Percentiles rank a stretch among this genome's conserved stretches.
Evolutionary conservation across 2,888 invertebrate genomes (phyloP).

Genomic region (Cristatella mucedo): DNA sequence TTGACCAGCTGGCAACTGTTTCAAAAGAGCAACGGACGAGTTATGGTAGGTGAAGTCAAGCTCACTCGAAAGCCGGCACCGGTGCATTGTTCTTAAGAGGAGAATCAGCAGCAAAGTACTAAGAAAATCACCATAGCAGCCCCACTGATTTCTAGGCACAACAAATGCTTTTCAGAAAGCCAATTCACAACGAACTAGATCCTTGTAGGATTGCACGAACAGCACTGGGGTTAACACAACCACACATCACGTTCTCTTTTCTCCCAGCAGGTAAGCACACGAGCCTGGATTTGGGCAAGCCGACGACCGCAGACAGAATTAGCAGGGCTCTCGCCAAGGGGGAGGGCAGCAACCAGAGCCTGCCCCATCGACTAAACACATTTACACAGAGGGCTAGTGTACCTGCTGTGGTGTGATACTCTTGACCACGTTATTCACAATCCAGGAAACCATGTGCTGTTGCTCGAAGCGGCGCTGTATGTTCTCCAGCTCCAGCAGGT

Average conservation of each 20-base stretch:
- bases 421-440: conserved; percentile 61
- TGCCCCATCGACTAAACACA: background rate
- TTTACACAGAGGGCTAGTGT: background rate
- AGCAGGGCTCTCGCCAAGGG: background rate
- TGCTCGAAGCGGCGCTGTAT: conserved; percentile 70
- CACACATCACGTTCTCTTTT: too few species aligned
- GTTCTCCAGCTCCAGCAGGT: conserved; percentile 69
- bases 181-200: too few species aligned
- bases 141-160: too few species aligned
- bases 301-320: background rate
- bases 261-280: too few species aligned
- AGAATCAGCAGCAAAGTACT: background rate
- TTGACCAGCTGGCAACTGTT: background rate
- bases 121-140: background rate
- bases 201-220: too few species aligned
- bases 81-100: conserved; percentile 3
- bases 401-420: conserved; percentile 77
- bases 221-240: too few species aligned
- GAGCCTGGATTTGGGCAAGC: background rate
- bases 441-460: conserved; percentile 85
- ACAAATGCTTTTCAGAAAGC: too few species aligned
- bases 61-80: background rate
- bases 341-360: background rate
- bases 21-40: background rate
- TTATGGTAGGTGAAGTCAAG: background rate